Evolutionary conservation across 2,797 vertebrate genomes (phyloP), one percentile per base, ranked within the genome.

Genomic region (Cryptoprocta ferox): DNA sequence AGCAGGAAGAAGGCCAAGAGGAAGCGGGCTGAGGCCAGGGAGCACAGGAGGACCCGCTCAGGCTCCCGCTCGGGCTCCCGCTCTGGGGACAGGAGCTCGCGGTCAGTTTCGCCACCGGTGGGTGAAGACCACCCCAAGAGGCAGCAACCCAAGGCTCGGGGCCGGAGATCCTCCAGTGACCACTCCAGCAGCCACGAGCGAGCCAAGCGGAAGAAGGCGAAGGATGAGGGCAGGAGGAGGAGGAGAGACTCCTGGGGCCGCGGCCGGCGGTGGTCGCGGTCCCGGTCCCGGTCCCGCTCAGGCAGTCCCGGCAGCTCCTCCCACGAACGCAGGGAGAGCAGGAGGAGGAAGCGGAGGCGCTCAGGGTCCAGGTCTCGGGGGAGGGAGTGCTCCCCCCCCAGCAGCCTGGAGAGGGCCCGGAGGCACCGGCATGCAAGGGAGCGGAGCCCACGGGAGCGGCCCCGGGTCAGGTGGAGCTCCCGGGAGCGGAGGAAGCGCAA

Each of bases 401-500:
- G 99, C 96, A 99, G 99, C 96, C 97, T 97, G 7, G 99, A 99
- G 66, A 98, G 95, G 75, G 98, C 97, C 48, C 98, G 98, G 65
- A 98, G 98, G 68, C 96, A 98, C 73, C 98, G 97, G 66, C 99
- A 98, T 66, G 98, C 97, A 50, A 94, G 98, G 97, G 98, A 98
- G 95, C 98, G 98, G 98, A 98, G 97, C 99, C 98, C 81, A 0
- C 37, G 98, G 97, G 98, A 97, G 97, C 98, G 97, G 39, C 85
- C 71, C 30, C 61, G 98, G 73, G 99, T 99, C 89, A 98, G 98
- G 84, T 24, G 37, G 0, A 37, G 84, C 78, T 92, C 98, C 7
- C 99, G 97, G 16, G 99, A 99, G 89, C 99, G 98, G 82, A 99
- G 98, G 92, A 99, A 98, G 98, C 98, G 99, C 92, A 97, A 97